Percentiles rank a stretch among this genome's conserved stretches.
Evolutionary conservation across 2,888 invertebrate genomes (phyloP).

Genomic region (Eueremaeus valkanovi): DNA sequence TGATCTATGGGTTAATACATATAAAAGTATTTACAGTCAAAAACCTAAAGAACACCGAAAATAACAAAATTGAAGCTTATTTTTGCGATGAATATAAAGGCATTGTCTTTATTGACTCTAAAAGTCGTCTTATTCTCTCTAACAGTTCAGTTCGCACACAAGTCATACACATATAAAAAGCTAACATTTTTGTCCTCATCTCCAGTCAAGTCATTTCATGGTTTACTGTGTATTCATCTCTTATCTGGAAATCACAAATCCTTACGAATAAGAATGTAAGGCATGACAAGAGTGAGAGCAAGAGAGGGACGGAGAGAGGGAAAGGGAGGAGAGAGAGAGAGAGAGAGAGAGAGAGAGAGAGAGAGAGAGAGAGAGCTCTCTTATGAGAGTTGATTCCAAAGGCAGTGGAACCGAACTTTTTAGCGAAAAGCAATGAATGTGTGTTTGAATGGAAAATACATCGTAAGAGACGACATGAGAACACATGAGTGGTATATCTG

Average conservation of each 20-base stretch:
- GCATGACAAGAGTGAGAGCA: background rate
- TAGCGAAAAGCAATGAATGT: constrained; percentile 15
- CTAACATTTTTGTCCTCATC: background rate
- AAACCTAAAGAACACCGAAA: background rate
- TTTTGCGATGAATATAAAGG: background rate
- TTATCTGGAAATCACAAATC: constrained; percentile 19
- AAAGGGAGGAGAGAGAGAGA: background rate
- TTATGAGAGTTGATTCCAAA: background rate
- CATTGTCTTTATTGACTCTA: constrained; percentile 18
- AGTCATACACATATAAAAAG: no score
- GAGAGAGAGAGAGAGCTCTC: background rate
- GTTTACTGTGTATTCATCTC: background rate
- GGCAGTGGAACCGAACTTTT: constrained; percentile 15
- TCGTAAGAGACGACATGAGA: background rate
- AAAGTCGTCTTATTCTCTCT: background rate
- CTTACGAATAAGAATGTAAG: background rate
- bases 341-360: background rate
- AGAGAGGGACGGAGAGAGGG: background rate
- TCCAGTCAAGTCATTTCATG: constrained; percentile 11
- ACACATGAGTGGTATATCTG: background rate
- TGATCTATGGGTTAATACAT: background rate
- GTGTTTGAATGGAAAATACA: background rate
- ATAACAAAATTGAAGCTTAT: constrained; percentile 8
- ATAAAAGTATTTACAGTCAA: background rate
- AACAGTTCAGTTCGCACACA: background rate